A percentile compares a stretch with the other conserved stretches of the same genome.
phyloP scores from a whole-genome alignment of 2,113 vertebrate genomes.

The Pelmatolapia mariae region DNA sequence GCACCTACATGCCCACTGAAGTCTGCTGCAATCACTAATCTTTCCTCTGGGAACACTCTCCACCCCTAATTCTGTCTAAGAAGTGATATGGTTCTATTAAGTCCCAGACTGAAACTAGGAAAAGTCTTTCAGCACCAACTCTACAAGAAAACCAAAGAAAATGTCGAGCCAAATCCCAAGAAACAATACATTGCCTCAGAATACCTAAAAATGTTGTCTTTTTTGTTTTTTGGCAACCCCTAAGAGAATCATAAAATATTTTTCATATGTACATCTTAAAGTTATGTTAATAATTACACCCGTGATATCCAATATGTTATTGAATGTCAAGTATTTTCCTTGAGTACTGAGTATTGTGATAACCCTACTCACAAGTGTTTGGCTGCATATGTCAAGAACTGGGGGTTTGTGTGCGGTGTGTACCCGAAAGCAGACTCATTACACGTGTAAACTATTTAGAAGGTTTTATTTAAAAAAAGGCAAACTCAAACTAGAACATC shows the following conservation, averaged over 20 bases:
- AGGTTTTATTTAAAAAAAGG: not conserved
- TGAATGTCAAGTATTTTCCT: not conserved
- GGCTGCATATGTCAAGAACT: not conserved
- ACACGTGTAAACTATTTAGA: not conserved
- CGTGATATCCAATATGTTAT: not conserved
- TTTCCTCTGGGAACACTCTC: not conserved
- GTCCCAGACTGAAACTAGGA: not conserved
- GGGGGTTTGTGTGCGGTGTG: not conserved
- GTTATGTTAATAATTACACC: not conserved
- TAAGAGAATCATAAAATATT: not conserved
- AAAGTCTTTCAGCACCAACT: not conserved
- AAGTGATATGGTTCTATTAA: not conserved
- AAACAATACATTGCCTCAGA: not conserved
- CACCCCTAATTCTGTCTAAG: not conserved
- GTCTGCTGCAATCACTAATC: not conserved
- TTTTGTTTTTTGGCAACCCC: not conserved
- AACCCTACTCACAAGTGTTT: not conserved
- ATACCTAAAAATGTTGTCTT: not conserved
- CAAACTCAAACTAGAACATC: not conserved
- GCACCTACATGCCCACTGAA: not conserved
- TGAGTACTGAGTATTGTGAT: not conserved
- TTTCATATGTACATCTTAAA: not conserved
- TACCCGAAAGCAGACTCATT: not conserved
- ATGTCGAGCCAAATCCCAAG: not conserved
- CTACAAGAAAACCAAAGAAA: not conserved